Conservation (phyloP, 2,797 vertebrate species). For the Pantherophis vulpinus region DNA sequence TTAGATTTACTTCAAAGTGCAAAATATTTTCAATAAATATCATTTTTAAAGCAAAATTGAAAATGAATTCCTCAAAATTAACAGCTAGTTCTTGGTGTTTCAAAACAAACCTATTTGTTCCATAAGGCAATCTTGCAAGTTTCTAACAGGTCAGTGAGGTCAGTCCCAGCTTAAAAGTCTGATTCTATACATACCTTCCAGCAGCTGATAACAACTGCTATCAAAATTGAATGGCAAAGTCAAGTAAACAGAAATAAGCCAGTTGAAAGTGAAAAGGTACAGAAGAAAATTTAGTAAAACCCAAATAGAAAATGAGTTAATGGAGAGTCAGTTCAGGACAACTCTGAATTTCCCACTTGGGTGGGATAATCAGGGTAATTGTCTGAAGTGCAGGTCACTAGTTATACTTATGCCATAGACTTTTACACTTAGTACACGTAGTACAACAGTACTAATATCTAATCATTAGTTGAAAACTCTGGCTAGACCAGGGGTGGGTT, state of each 20-base stretch:
- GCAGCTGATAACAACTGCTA: background rate
- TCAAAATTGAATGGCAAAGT: constrained; percentile 2
- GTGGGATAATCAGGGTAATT: background rate
- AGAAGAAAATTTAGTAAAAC: background rate
- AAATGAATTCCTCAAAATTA: background rate
- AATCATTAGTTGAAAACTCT: background rate
- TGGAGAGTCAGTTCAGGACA: background rate
- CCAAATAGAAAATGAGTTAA: constrained; percentile 10
- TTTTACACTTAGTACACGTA: no score
- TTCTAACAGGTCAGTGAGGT: background rate
- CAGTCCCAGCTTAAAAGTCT: background rate
- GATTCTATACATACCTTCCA: background rate
- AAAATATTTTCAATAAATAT: background rate
- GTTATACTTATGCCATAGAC: background rate
- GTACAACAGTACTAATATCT: background rate
- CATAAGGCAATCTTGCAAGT: background rate
- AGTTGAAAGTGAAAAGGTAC: background rate
- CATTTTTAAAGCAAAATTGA: background rate
- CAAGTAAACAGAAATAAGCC: background rate
- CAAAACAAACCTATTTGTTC: background rate
- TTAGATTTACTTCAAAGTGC: background rate
- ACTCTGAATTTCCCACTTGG: background rate
- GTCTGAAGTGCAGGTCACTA: background rate
- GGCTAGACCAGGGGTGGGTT: background rate
- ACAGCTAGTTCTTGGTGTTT: background rate